Base-by-base conservation (phyloP, 2,888 invertebrate species). In the Oscheius sp. region DNA sequence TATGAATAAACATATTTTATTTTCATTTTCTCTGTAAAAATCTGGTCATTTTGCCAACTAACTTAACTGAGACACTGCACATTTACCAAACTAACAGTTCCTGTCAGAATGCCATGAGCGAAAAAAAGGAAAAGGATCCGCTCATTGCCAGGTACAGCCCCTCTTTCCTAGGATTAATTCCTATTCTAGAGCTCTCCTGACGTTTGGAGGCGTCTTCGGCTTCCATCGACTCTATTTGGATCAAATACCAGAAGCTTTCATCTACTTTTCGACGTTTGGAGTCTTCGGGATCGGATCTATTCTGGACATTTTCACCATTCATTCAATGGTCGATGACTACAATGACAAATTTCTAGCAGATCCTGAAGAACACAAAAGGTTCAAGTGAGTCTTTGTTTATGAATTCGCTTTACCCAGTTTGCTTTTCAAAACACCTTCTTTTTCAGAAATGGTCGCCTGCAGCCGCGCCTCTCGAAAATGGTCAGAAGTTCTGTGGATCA, bases 181-280 rank as follows among this genome's bases (percentile, higher is more conserved):
- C 21, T 21, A 47, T 21, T 63, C 53, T 75, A 79, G 84, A 53
- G 3, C 74, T 4, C 74, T 78, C 7, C 58, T 84, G 0, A 75
- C 74, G n/a, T 32, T 81, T 57, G 84, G 84, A 13, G 84, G 82
- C 13, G 29, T 80, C 10, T 76, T 84, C 57, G 84, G 84, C 47
- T 65, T 73, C 21, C 84, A 84, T 78, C 74, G 84, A 13, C 70
- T 81, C 7, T 84, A 81, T 73, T 33, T 84, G 51, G 55, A 73
- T 9, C 84, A 84, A 53, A 58, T 84, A 50, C 80, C 82, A 50
- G 84, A 84, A 55, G 81, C 84, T 9, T 84, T 84, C 68, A 77
- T 84, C 10, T 81, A 78, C 47, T 78, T 83, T 37, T 84, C 84
- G 1, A 84, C 84, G 9, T 60, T 74, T 29, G 82, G 85, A 51